phyloP scores from a whole-genome alignment of 92 coral and sea anemone genomes.

The Epizoanthus rinbou region DNA sequence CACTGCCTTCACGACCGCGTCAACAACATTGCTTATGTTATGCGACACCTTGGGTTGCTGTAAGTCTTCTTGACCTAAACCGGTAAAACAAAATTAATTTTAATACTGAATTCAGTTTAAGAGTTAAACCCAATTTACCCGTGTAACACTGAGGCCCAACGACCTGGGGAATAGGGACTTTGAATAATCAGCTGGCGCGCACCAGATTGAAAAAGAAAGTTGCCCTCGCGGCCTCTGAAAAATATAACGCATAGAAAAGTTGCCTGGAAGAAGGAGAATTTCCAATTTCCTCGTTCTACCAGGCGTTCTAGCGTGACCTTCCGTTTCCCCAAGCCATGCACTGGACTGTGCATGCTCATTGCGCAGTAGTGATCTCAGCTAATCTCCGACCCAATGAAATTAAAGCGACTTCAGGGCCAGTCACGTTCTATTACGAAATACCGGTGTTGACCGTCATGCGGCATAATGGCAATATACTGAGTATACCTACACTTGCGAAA shows the following conservation, averaged over 20 bases:
- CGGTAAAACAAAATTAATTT: neutral
- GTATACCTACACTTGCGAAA: slow-evolving; percentile 20
- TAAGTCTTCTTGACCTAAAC: slow-evolving; percentile 30
- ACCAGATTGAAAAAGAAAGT: too few relatives aligned
- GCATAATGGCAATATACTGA: neutral
- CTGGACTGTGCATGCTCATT: too few relatives aligned
- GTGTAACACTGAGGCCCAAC: too few relatives aligned
- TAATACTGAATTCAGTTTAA: neutral
- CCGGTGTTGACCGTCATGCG: neutral
- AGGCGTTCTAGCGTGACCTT: too few relatives aligned
- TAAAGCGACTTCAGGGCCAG: neutral
- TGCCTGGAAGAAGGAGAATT: too few relatives aligned
- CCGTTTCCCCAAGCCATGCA: too few relatives aligned
- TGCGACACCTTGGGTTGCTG: slow-evolving; percentile 10
- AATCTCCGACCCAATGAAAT: neutral
- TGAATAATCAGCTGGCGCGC: too few relatives aligned
- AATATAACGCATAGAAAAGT: too few relatives aligned
- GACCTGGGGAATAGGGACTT: too few relatives aligned
- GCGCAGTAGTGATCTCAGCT: too few relatives aligned
- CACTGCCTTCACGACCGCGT: slow-evolving; percentile 16
- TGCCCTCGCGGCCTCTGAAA: too few relatives aligned
- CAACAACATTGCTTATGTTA: slow-evolving; percentile 25
- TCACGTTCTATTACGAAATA: neutral
- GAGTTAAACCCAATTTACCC: neutral
- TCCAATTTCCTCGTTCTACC: too few relatives aligned